Conservation (phyloP, 2,797 vertebrate species). For the Enteromius radiatus region DNA sequence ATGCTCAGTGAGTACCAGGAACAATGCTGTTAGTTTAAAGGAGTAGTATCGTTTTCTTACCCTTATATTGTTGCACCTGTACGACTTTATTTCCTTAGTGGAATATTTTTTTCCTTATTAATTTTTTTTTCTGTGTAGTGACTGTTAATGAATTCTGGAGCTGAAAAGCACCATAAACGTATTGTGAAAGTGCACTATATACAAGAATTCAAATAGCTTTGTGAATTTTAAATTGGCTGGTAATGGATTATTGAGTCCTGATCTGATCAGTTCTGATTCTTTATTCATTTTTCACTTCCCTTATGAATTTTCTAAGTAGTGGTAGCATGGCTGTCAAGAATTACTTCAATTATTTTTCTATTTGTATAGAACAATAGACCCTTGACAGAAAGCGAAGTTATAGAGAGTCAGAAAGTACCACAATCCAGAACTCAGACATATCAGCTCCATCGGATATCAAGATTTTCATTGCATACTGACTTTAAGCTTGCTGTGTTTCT, state of each 20-base stretch:
- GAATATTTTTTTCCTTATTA: background rate
- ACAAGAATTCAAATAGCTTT: background rate
- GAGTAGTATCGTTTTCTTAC: background rate
- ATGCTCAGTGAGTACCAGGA: slow-evolving; percentile 57
- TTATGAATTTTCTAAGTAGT: background rate
- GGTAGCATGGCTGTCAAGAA: background rate
- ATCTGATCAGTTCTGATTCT: background rate
- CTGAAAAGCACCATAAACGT: background rate
- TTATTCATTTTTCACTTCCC: background rate
- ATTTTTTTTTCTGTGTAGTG: background rate
- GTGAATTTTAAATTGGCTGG: background rate
- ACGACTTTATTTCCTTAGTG: background rate
- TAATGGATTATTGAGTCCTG: background rate
- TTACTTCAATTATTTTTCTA: too few relatives aligned
- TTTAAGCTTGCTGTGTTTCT: slow-evolving; percentile 4
- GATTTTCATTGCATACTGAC: background rate
- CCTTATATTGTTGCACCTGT: background rate
- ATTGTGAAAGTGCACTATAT: background rate
- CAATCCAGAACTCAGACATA: background rate
- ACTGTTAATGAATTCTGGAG: background rate
- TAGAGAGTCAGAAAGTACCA: background rate
- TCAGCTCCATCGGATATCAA: background rate
- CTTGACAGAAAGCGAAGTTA: background rate
- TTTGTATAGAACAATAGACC: background rate
- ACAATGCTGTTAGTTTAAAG: slow-evolving; percentile 2